phyloP scores from a whole-genome alignment of 1,140 invertebrate genomes.

The Drosophila grimshawi region DNA sequence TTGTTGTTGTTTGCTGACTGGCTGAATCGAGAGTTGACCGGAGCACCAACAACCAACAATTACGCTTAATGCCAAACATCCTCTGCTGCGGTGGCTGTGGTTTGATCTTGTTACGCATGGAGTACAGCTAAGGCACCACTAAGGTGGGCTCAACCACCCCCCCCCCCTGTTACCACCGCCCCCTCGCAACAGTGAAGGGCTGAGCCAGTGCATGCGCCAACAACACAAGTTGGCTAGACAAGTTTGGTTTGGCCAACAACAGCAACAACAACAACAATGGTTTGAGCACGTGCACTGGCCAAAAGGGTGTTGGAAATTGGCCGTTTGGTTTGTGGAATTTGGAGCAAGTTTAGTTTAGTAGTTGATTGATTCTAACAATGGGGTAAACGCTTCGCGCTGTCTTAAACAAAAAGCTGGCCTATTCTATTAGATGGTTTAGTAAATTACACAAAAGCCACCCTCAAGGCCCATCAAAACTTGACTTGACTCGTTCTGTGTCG shows the following conservation, averaged over 20 bases:
- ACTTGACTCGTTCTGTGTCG: neutral
- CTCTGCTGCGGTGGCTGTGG: constrained; percentile 77
- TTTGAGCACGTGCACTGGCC: constrained; percentile 36
- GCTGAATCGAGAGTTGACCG: constrained; percentile 25
- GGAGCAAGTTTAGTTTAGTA: constrained; percentile 20
- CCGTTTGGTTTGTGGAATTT: constrained; percentile 16
- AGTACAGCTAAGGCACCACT: constrained; percentile 15
- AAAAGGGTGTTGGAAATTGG: constrained; percentile 44
- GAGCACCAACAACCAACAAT: constrained; percentile 73
- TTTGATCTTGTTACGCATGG: constrained; percentile 82
- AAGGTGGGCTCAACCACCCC: constrained; percentile 16
- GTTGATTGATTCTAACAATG: constrained; percentile 61
- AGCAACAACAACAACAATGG: constrained; percentile 15
- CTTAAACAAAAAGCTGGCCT: constrained; percentile 38
- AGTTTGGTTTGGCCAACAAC: neutral
- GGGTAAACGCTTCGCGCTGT: constrained; percentile 27
- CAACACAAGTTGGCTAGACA: neutral
- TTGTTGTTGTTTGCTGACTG: constrained; percentile 14
- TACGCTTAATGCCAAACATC: constrained; percentile 82
- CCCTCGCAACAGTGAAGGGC: neutral
- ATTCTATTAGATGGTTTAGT: constrained; percentile 74
- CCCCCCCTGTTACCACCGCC: neutral
- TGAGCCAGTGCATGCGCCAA: neutral
- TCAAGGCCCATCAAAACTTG: constrained; percentile 17
- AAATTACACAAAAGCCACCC: constrained; percentile 58